A percentile compares a stretch with the other conserved stretches of the same genome.
These are phyloP conservation scores for Athene noctua DNA, from an alignment of 2,113 vertebrate species.

Conservation along the genomic window DNA sequence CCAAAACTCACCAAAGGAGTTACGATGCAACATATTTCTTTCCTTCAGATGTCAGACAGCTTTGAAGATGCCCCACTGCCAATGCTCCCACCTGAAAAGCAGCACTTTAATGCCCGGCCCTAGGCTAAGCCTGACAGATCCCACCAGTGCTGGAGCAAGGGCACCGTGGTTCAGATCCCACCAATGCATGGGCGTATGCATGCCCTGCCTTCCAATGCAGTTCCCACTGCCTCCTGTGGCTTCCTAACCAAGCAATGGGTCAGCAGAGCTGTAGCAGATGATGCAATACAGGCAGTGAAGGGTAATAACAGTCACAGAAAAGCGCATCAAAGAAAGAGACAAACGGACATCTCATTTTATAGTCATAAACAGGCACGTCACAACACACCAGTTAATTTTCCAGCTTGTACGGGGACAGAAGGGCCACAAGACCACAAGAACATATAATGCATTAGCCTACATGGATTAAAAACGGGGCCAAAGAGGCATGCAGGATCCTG, in stretches of 20 bases:
- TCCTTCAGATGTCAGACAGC: not conserved
- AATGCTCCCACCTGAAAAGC: not conserved
- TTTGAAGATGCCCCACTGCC: not conserved
- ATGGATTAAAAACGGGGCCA: not conserved
- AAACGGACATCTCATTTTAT: not conserved
- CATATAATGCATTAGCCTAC: not conserved
- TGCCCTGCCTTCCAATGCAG: not conserved
- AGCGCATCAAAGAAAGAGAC: not conserved
- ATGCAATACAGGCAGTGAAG: rapidly evolving
- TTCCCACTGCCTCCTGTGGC: not conserved
- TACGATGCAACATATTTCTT: not conserved
- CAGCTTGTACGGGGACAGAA: not conserved
- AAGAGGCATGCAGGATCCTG: slow-evolving; percentile 24
- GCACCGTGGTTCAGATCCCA: not conserved
- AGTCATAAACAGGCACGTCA: not conserved
- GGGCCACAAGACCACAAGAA: slow-evolving; percentile 16
- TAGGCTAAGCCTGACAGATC: not conserved
- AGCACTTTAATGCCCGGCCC: not conserved
- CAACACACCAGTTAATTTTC: slow-evolving; percentile 23
- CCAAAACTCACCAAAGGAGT: not conserved
- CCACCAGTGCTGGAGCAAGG: not conserved
- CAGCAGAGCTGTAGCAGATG: not conserved
- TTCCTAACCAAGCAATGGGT: rapidly evolving
- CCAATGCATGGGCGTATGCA: rapidly evolving
- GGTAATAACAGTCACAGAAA: not conserved